These are phyloP conservation scores for Monopterus albus DNA, from an alignment of 2,113 vertebrate genomes.

Conservation along the genomic window DNA sequence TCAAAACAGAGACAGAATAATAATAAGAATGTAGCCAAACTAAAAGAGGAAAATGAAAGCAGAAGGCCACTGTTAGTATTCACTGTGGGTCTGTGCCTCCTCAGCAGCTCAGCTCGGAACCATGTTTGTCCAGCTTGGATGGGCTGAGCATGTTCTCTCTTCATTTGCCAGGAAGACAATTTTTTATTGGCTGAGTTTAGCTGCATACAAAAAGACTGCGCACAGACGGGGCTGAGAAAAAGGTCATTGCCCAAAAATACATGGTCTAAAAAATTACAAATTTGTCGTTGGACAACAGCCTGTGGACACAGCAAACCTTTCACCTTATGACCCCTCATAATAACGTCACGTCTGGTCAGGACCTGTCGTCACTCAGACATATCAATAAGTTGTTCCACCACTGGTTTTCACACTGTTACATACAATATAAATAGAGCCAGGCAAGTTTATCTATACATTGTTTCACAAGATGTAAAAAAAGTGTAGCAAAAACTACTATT, in stretches of 20 bases:
- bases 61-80: constrained; percentile 35
- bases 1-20: constrained; percentile 56
- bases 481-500: too few species aligned
- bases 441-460: too few species aligned
- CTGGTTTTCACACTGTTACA: too few species aligned
- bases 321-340: too few species aligned
- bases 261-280: not conserved
- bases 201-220: constrained; percentile 33
- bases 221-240: constrained; percentile 34
- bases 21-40: constrained; percentile 23
- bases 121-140: constrained; percentile 70
- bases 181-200: constrained; percentile 53
- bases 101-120: constrained; percentile 21
- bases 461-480: too few species aligned
- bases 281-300: too few species aligned
- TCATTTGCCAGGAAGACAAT: constrained; percentile 49
- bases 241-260: constrained; percentile 11
- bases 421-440: too few species aligned
- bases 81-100: constrained; percentile 30
- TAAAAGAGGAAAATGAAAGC: constrained; percentile 24
- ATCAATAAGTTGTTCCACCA: too few species aligned
- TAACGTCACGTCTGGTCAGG: too few species aligned
- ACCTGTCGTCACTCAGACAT: too few species aligned
- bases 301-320: too few species aligned
- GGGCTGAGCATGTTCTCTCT: constrained; percentile 24